A percentile compares a stretch with the other conserved stretches of the same genome.
phyloP scores from a whole-genome alignment of 2,888 invertebrate genomes.

The Timema podura region DNA sequence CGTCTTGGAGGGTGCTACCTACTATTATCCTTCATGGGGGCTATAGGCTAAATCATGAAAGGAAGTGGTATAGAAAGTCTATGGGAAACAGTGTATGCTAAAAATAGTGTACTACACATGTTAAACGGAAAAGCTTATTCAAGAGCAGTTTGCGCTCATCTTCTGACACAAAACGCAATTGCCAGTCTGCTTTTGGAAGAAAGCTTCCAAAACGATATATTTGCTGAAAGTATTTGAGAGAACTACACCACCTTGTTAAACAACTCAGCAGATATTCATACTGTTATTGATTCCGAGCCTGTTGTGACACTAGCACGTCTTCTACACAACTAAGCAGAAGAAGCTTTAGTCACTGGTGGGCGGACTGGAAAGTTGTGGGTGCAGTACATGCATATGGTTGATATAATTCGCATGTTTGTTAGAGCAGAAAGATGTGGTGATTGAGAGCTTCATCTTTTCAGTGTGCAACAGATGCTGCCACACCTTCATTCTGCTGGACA shows the following conservation, averaged over 20 bases:
- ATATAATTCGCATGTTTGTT: not conserved
- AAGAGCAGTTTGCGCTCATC: constrained; percentile 7
- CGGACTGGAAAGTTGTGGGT: not conserved
- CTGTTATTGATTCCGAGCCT: not conserved
- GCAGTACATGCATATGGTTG: not conserved
- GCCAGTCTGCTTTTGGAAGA: constrained; percentile 3
- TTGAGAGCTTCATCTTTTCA: not conserved
- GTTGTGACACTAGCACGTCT: constrained; percentile 1
- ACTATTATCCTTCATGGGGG: not conserved
- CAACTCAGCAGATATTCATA: not conserved
- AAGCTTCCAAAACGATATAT: not conserved
- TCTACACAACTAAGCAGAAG: not conserved
- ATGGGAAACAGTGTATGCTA: not conserved
- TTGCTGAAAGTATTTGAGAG: not conserved
- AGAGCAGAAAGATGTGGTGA: not conserved
- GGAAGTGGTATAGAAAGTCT: not conserved
- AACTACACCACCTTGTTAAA: not conserved
- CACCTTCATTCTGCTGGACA: not conserved
- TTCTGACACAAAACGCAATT: not conserved
- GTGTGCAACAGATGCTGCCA: not conserved
- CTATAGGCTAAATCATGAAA: not conserved
- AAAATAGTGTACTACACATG: not conserved
- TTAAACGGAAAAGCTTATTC: not conserved
- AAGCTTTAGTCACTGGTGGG: not conserved
- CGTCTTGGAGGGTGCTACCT: constrained; percentile 5